Evolutionary conservation across 2,888 invertebrate species (phyloP).

Genomic region (Cynaeus angustus): DNA sequence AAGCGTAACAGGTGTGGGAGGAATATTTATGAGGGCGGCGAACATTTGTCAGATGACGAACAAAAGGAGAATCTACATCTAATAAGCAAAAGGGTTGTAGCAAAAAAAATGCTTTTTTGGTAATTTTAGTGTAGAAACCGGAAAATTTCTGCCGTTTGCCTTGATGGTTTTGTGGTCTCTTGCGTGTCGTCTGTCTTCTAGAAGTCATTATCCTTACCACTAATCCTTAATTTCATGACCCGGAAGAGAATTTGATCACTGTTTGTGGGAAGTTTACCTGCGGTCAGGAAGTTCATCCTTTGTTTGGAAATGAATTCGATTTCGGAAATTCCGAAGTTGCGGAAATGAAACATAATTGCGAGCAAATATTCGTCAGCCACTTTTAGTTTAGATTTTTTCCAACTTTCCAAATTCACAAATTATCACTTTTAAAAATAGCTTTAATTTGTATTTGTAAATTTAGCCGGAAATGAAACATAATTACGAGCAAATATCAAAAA

Average conservation of each 20-base stretch:
- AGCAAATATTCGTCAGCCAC: too few relatives aligned
- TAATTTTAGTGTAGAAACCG: too few relatives aligned
- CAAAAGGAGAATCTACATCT: constrained; percentile 5
- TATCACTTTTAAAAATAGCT: too few relatives aligned
- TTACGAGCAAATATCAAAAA: too few relatives aligned
- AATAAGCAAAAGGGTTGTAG: constrained; percentile 1
- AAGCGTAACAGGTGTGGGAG: constrained; percentile 37
- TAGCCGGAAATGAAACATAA: too few relatives aligned
- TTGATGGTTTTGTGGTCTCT: neutral
- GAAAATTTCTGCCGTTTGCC: neutral
- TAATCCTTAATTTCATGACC: constrained; percentile 21
- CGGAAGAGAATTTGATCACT: constrained; percentile 27
- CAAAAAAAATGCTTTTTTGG: too few relatives aligned
- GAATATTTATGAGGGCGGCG: constrained; percentile 36
- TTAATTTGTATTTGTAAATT: too few relatives aligned
- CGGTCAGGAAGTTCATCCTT: constrained; percentile 30
- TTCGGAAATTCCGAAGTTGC: neutral
- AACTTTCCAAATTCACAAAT: too few relatives aligned
- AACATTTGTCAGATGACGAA: constrained; percentile 30
- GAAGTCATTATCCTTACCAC: constrained; percentile 1
- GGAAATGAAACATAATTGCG: neutral
- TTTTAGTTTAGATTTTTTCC: too few relatives aligned
- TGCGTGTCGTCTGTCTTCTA: constrained; percentile 1
- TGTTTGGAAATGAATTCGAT: constrained; percentile 12
- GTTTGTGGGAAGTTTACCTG: constrained; percentile 23